A percentile compares a stretch with the other conserved stretches of the same genome.
These are phyloP conservation scores for Phainopepla nitens DNA, from an alignment of 2,113 vertebrate species.

Conservation along the genomic window DNA sequence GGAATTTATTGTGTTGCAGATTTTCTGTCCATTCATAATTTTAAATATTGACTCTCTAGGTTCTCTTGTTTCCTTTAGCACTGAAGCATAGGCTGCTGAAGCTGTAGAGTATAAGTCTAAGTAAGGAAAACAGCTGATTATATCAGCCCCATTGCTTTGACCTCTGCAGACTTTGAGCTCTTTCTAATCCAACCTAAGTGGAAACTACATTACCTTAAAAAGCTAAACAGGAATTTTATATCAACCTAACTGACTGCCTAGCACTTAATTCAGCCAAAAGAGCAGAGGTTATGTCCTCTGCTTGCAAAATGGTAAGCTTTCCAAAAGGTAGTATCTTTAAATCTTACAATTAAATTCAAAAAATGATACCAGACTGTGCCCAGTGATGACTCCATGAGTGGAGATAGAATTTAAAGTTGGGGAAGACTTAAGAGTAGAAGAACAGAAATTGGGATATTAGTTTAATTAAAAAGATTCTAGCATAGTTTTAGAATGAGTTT, in stretches of 20 bases:
- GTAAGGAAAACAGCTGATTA: background rate
- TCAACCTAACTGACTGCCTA: background rate
- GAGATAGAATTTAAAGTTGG: background rate
- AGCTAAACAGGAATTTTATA: background rate
- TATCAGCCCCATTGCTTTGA: background rate
- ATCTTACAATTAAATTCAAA: background rate
- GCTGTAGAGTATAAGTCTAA: background rate
- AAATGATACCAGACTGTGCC: background rate
- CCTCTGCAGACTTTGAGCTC: background rate
- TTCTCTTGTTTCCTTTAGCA: background rate
- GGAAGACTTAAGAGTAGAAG: background rate
- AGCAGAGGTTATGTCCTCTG: background rate
- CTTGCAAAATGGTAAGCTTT: background rate
- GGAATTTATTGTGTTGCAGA: background rate
- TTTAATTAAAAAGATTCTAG: background rate
- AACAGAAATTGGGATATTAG: background rate
- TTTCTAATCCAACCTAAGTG: background rate
- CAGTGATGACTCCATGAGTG: fast-evolving
- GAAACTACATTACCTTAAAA: background rate
- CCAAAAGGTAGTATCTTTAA: background rate
- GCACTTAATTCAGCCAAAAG: background rate
- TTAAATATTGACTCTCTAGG: background rate
- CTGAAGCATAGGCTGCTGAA: background rate
- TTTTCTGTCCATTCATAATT: background rate
- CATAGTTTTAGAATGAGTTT: background rate